Base-by-base conservation (phyloP, 2,797 vertebrate species). In the Rhincodon typus region DNA sequence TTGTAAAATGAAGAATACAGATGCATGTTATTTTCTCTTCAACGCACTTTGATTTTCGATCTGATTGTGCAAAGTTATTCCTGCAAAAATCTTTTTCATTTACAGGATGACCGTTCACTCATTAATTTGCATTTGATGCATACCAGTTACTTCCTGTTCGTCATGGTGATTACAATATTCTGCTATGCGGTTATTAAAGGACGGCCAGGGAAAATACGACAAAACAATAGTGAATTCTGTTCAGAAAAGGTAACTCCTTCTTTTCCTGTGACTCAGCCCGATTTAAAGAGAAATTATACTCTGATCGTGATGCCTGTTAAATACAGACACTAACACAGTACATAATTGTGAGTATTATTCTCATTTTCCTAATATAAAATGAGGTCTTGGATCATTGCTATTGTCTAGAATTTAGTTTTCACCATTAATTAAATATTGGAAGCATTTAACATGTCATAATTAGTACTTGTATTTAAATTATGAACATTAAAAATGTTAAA, bases 131-230 rank as follows among this genome's bases (percentile, higher is more conserved):
- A 99, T 96, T 98, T 99, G 97, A 99, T 99, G 99, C 99, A 99
- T 96, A 99, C 99, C 96, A 99, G 99, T 97, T 99, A 99, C 97
- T 99, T 99, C 97, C 98, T 99, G 96, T 99, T 99, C 94, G 99
- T 99, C 97, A 99, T 99, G 99, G 99, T 99, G 97, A 99, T 99
- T 96, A 99, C 99, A 0, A 99, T 99, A 98, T 99, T 99, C 98
- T 99, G 99, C 98, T 99, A 99, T 96, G 99, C 99, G 96, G 99
- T 99, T 97, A 99, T 99, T 96, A 99, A 99, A 96, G 99, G 99
- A 95, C 98, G 99, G 96, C 99, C 99, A 21, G 99, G 98, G 97
- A 99, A 99, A 97, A 97, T 99, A 96, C 98, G 99, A 96, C 98
- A 98, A 96, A 98, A 96, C 98, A 99, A 97, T 97, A 97, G 98